Evolutionary conservation across 2,113 vertebrate genomes (phyloP), one percentile per base, ranked within the genome.

Genomic region (Mustela nigripes): DNA sequence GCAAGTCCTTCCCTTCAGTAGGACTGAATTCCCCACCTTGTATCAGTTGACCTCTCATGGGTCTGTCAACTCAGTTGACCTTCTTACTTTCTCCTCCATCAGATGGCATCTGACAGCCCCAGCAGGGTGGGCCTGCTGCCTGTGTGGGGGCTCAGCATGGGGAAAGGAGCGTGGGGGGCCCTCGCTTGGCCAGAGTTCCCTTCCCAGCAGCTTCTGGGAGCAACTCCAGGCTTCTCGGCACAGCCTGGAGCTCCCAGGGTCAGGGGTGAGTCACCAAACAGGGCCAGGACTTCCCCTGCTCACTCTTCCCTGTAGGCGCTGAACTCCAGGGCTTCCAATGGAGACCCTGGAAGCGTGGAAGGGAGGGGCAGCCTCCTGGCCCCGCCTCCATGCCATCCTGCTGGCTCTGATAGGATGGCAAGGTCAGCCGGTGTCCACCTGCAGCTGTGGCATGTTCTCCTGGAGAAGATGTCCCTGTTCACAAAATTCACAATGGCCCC

Each of bases 181-280:
- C 42, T 82, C 15, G 50, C 33, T 42, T 4, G 11, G 58, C 56
- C 8, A 22, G 33, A 60, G 4, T 62, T 62, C 22, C 9, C 73
- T 95, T 96, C 83, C 45, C 45, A 79, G 67, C 24, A 78, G 39
- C 28, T 48, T 95, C 53, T 53, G 71, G 42, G 36, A 73, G 65
- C 26, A 89, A 45, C 53, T 90, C 69, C 21, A 8, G 71, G 83
- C 67, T 96, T 94, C 85, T 91, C 1, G 0, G 89, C 56, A 86
- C 48, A 69, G 50, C 21, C 33, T 14, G 18, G 94, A 21, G 50
- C 76, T 97, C 69, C 26, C 16, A 63, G 81, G 86, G 69, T 84
- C 95, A 71, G 65, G 48, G 73, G 14, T 96, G 95, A 97, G 96
- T 97, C 97, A 97, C 28, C 3, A 48, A 79, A 39, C 5, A 5